Conservation (phyloP, 2,113 vertebrate genomes). For the Burhinus bistriatus region DNA sequence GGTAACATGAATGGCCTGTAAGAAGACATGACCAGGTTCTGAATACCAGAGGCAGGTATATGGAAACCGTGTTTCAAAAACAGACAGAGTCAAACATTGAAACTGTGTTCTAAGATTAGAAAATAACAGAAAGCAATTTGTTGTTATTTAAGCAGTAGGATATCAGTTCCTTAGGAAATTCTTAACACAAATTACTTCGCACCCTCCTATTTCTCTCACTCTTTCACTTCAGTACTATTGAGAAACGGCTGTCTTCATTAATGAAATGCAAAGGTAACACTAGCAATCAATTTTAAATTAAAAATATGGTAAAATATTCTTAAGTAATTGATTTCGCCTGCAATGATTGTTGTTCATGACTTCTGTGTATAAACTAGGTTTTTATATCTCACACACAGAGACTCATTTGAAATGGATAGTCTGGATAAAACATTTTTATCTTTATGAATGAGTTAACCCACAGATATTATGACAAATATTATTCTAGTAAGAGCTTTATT, state of each 20-base stretch:
- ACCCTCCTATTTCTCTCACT: background rate
- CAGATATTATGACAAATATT: background rate
- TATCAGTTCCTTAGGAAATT: background rate
- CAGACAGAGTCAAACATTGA: background rate
- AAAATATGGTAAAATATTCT: background rate
- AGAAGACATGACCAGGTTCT: background rate
- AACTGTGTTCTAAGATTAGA: background rate
- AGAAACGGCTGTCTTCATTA: background rate
- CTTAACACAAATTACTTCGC: accelerated
- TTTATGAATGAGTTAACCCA: background rate
- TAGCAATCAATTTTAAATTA: background rate
- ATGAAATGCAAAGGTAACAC: background rate
- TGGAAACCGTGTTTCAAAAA: background rate
- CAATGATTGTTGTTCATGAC: background rate
- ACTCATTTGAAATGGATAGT: background rate
- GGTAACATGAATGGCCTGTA: background rate
- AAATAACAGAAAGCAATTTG: background rate
- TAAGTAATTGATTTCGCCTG: background rate
- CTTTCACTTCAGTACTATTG: background rate
- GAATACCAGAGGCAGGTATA: background rate
- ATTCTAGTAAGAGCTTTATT: background rate
- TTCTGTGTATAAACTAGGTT: background rate
- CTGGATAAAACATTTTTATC: background rate
- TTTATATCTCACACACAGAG: background rate
- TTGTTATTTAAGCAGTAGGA: background rate